Base-by-base conservation (phyloP, 1,140 invertebrate species). In the Pseudoatta argentina region DNA sequence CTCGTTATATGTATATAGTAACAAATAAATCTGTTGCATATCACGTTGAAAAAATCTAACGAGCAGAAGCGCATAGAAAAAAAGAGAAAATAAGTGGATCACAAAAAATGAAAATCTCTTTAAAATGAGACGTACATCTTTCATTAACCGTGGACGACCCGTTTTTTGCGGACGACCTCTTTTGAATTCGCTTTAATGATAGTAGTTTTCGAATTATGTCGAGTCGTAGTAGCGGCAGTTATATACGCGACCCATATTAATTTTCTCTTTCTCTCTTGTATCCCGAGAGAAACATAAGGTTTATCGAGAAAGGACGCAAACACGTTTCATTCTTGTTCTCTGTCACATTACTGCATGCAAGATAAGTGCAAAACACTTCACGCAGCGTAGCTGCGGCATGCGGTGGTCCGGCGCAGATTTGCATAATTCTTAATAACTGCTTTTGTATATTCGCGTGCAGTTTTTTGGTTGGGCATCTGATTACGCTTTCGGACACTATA, bases 321-420 rank as follows among this genome's bases (percentile, higher is more conserved):
- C 79, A 83, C 55, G 79, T 83, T 63, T 83, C 69, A 67, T 69
- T 61, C 67, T 83, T 83, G 79, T 75, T 83, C 59, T 83, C 69
- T 51, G 69, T 39, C 69, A 27, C 55, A 83, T 83, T 83, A 81
- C 63, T 75, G 55, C 39, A 83, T 61, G 57, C 69, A 78, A 71
- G 66, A 75, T 55, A 88, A 64, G 39, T 67, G 72, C 21, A 53
- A 53, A 77, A 61, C 30, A 61, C 10, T 88, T 67, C 8, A 10
- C 48, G 6, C 21, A 39, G 24, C 57, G 24, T 27, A 18, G 34
- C 2, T 3, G n/a, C n/a, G 34, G 34, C 39, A 44, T 10, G 39
- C 64, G 10, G 18, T 3, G 48, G 55, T 66, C 27, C 61, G 44
- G 5, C 66, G 57, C 48, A 16, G 85, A 67, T 89, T 83, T 87